Evolutionary conservation across 2,113 vertebrate species (phyloP).

Genomic region (Odontesthes bonariensis): DNA sequence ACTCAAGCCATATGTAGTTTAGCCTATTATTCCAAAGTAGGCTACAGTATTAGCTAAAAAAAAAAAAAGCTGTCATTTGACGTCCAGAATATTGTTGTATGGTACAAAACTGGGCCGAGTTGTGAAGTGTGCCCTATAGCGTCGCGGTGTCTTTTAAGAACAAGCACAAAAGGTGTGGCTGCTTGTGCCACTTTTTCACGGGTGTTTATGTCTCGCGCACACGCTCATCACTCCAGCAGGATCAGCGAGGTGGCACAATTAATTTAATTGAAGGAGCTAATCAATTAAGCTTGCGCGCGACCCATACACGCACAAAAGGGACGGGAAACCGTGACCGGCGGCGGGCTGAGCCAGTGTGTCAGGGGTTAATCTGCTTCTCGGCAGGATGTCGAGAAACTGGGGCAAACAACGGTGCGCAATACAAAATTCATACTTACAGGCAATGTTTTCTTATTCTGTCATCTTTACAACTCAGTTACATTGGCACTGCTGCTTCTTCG

Average conservation of each 20-base stretch:
- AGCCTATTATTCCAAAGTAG: no score
- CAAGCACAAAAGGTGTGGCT: conserved; percentile 42
- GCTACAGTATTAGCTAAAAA: no score
- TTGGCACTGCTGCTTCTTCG: background rate
- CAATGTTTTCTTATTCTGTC: conserved; percentile 43
- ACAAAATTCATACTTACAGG: conserved; percentile 69
- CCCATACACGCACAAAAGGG: background rate
- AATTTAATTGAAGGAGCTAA: conserved; percentile 74
- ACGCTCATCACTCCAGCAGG: background rate
- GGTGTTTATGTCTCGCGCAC: background rate
- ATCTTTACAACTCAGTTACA: conserved; percentile 15
- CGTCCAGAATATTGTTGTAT: background rate
- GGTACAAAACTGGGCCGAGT: background rate
- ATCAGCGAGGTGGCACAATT: conserved; percentile 60
- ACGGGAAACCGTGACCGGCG: conserved; percentile 23
- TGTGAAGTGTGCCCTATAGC: background rate
- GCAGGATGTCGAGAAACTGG: conserved; percentile 68
- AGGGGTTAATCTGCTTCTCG: conserved; percentile 71
- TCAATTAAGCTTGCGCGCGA: conserved; percentile 73
- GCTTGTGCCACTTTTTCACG: background rate
- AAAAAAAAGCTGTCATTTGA: no score
- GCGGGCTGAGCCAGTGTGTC: conserved; percentile 53
- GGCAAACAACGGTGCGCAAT: conserved; percentile 70
- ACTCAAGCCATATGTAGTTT: background rate
- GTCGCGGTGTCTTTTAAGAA: background rate